phyloP scores from a whole-genome alignment of 2,888 invertebrate species.

The Esperia sulphurella region DNA sequence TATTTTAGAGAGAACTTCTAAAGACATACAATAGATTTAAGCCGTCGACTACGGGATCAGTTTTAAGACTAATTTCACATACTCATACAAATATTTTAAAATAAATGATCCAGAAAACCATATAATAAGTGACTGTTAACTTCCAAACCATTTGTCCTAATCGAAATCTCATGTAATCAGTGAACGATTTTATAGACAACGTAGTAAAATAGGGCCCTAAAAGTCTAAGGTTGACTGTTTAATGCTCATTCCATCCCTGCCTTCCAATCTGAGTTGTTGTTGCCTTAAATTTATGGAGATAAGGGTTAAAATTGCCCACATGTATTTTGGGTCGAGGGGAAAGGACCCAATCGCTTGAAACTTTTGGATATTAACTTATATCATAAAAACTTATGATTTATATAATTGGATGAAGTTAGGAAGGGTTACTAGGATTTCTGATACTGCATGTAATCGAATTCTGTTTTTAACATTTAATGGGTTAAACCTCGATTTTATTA shows the following conservation, averaged over 20 bases:
- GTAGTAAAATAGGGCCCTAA: too few species aligned
- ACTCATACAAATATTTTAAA: too few species aligned
- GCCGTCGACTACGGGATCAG: too few species aligned
- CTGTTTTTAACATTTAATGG: too few species aligned
- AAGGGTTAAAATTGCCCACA: conserved; percentile 4
- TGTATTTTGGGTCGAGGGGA: background rate
- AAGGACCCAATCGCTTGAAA: background rate
- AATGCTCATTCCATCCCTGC: background rate
- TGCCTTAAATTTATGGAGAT: conserved; percentile 3
- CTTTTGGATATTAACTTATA: conserved; percentile 4
- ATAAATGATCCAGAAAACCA: too few species aligned
- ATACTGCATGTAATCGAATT: too few species aligned
- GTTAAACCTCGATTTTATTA: background rate
- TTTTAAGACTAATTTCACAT: too few species aligned
- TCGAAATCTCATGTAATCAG: too few species aligned
- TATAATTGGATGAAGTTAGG: background rate
- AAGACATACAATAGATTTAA: too few species aligned
- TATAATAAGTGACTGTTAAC: background rate
- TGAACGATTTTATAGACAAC: background rate
- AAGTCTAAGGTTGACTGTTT: too few species aligned
- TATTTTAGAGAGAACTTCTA: too few species aligned
- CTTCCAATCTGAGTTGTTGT: conserved; percentile 1
- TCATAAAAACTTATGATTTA: conserved; percentile 3
- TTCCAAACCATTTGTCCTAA: too few species aligned
- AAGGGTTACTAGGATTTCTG: background rate